Base-by-base conservation (phyloP, 2,113 vertebrate genomes). In the Ascaphus truei region DNA sequence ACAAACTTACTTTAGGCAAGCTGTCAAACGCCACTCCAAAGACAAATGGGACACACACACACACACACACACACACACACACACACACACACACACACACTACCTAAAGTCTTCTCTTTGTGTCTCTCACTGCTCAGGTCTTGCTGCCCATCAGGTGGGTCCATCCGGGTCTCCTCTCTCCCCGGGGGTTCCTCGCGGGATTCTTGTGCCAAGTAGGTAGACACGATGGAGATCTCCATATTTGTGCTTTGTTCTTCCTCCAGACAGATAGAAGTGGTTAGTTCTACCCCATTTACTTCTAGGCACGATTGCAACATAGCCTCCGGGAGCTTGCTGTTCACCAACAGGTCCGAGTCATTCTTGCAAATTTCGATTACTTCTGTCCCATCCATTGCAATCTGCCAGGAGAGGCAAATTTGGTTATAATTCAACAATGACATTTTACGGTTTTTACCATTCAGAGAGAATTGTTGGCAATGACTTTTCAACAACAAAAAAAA, bases 91-190 rank as follows among this genome's bases (percentile, higher is more conserved):
- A n/a, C n/a, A n/a, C n/a, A n/a, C n/a, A n/a, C n/a, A n/a, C 33
- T 85, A 98, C 96, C 96, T 75, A 99, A 90, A 1, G 89, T 88
- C 61, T 94, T 94, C 53, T 95, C 93, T 81, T 87, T 89, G 73
- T 75, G 82, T 76, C 93, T 89, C 69, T 78, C 91, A 62, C 73
- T 62, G 15, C 92, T 91, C 1, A 85, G 86, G 58, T 95, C 92
- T 12, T 96, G 91, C 25, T 95, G 94, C 1, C 88, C 84, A 62
- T 95, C 93, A 3, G 88, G 92, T 8, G 93, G 88, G 33, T 95
- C 92, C 1, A 87, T 92, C 56, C 90, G 91, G 50, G 88, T 79
- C 80, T 92, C 93, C 75, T 96, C 96, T 69, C 85, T 85, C 9
- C 93, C 93, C 1, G 94, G 94, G 34, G 91, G 94, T 67, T 94